phyloP scores from a whole-genome alignment of 2,113 vertebrate species.

The Ceratotherium simum region DNA sequence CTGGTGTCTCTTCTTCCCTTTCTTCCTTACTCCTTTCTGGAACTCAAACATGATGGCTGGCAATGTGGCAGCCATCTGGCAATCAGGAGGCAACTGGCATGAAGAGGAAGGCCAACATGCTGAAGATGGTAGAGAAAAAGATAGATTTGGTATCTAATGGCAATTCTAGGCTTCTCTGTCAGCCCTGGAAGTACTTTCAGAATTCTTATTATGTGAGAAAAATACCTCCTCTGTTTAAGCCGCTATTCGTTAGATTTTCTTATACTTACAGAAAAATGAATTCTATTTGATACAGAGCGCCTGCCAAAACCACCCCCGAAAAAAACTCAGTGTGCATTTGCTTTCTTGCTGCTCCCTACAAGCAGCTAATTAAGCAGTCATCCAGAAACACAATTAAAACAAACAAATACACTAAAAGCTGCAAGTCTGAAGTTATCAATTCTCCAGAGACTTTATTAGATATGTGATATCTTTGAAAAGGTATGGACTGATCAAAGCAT shows the following conservation, averaged over 20 bases:
- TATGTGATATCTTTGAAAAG: not conserved
- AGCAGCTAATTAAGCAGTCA: not conserved
- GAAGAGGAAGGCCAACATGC: not conserved
- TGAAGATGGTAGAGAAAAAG: not conserved
- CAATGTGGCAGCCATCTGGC: not conserved
- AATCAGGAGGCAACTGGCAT: not conserved
- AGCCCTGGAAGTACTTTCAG: not conserved
- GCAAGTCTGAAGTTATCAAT: not conserved
- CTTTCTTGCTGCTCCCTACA: not conserved
- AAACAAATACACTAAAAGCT: slow-evolving; percentile 46
- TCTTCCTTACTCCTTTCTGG: not conserved
- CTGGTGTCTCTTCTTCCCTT: not conserved
- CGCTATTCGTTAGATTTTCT: slow-evolving; percentile 57
- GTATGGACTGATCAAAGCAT: not conserved
- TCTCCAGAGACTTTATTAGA: not conserved
- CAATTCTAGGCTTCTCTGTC: not conserved
- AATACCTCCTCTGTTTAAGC: slow-evolving; percentile 33
- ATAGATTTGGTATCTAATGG: not conserved
- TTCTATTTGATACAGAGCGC: not conserved
- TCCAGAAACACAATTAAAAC: slow-evolving; percentile 50
- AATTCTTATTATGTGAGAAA: not conserved
- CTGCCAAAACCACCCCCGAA: not conserved
- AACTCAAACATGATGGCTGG: not conserved
- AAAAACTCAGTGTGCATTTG: rapidly evolving
- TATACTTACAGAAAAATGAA: not conserved